Percentiles rank a stretch among this genome's conserved stretches.
Conservation (phyloP, 2,888 invertebrate species). For the Epirrita christyi region DNA sequence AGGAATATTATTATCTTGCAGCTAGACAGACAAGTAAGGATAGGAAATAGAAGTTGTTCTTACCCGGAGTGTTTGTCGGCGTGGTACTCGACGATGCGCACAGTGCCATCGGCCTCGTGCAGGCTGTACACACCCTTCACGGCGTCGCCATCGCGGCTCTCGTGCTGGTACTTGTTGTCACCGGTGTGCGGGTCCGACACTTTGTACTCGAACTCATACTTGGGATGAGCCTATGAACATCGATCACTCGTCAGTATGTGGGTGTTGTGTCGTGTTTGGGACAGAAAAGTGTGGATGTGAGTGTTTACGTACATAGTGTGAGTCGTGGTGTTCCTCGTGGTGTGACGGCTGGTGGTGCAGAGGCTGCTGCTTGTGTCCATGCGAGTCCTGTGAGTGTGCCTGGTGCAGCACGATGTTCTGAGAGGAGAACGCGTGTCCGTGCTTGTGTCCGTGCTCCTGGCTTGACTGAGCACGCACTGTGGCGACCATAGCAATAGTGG, state of each 20-base stretch:
- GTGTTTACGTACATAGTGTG: constrained; percentile 28
- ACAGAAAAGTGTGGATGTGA: not conserved
- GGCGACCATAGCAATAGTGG: constrained; percentile 8
- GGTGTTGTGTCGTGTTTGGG: not conserved
- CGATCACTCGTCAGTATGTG: constrained; percentile 6
- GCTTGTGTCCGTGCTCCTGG: constrained; percentile 21
- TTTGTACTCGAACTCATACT: constrained; percentile 10
- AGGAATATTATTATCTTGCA: not conserved
- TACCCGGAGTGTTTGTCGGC: constrained; percentile 61
- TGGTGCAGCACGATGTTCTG: constrained; percentile 55
- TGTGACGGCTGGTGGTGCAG: constrained; percentile 10
- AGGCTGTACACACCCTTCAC: constrained; percentile 71
- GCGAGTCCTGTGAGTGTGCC: constrained; percentile 7
- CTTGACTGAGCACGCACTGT: constrained; percentile 19
- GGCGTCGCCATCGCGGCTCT: constrained; percentile 79
- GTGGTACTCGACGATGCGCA: constrained; percentile 63
- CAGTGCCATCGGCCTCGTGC: constrained; percentile 59
- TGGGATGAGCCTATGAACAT: constrained; percentile 9
- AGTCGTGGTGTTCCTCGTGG: constrained; percentile 20
- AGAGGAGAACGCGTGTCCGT: constrained; percentile 48
- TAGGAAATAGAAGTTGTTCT: not conserved
- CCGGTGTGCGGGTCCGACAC: constrained; percentile 79
- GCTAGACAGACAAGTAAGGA: not conserved
- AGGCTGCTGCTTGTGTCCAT: constrained; percentile 12
- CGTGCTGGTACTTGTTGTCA: constrained; percentile 78